Base-by-base conservation (phyloP, 2,797 vertebrate genomes). In the Selene dorsalis region DNA sequence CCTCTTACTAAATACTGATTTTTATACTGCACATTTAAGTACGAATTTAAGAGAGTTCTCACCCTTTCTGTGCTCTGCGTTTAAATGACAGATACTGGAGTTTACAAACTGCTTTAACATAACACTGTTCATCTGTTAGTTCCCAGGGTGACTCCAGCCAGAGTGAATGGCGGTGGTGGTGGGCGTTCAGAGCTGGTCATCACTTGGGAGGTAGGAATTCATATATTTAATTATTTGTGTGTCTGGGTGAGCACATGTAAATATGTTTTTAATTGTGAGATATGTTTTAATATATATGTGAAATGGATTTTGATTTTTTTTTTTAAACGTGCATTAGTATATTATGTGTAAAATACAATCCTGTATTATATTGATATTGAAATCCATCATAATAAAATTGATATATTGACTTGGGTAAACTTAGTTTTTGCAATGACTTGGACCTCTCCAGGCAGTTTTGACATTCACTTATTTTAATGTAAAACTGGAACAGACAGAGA, bases 131-230 rank as follows among this genome's bases (percentile, higher is more conserved):
- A 17, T 75, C 6, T 81, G 52, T 57, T 90, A 99, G 97, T 96
- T 88, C 96, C 97, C 0, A 96, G 96, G 87, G 95, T 96, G 83
- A 96, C 96, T 55, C 96, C 97, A 0, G 94, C 96, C 2, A 96
- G 97, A 0, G 96, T 97, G 88, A 97, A 95, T 0, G 97, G 97
- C 30, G 97, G 97, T 0, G 97, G 96, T 26, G 97, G 97, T 47
- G 96, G 96, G 88, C 97, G 95, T 43, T 96, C 96, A 2, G 97
- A 99, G 85, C 94, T 98, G 78, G 97, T 98, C 88, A 98, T 99
- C 84, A 97, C 96, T 0, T 98, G 97, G 97, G 97, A 98, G 96
- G 97, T 98, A 93, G 94, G 82, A 43, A 2, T 73, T 24, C 20
- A 48, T 26, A 13, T 4, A 16, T 22, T 1, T 2, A 1, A 18